Base-by-base conservation (phyloP, 2,113 vertebrate species). In the Mustelus asterias region DNA sequence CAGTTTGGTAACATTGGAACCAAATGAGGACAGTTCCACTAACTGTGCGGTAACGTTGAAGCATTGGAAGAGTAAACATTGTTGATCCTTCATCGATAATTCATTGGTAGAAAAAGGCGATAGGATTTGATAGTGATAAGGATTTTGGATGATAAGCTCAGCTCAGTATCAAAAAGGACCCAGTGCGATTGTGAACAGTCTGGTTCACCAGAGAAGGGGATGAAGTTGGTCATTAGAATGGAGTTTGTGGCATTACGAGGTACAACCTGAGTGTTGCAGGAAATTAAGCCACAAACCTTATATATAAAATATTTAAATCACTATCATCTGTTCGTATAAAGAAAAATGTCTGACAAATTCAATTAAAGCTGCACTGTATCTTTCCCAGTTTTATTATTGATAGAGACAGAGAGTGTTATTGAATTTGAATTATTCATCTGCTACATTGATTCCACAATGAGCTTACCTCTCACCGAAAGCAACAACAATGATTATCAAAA, bases 341-440 rank as follows among this genome's bases (percentile, higher is more conserved):
- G 63, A 94, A 94, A 37, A 37, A 37, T 69, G 67, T 29, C 69
- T 95, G 94, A 95, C 94, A 95, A 95, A 76, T 95, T 95, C 69
- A 95, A 95, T 95, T 72, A 95, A 72, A 54, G 69, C 41, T 72
- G 5, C 70, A 48, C 44, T 72, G 44, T 26, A 33, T 76, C 94
- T 33, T 76, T 95, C 94, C 94, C 26, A 54, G 69, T 33, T 72
- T 70, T 70, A 33, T 95, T 54, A 95, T 95, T 95, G 67, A 54
- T 95, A 76, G 94, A n/a, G 18, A 72, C 94, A 76, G 93, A 94
- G 63, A 89, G 67, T 72, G 69, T 48, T 95, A 95, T 95, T 95
- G 69, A 95, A 95, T 54, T 95, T 95, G 67, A 95, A 76, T 95
- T 95, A 95, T 95, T 95, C 94, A 95, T 95, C 67, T 76, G 13